Conservation (phyloP, 2,888 invertebrate species). For the Megamerina dolium region DNA sequence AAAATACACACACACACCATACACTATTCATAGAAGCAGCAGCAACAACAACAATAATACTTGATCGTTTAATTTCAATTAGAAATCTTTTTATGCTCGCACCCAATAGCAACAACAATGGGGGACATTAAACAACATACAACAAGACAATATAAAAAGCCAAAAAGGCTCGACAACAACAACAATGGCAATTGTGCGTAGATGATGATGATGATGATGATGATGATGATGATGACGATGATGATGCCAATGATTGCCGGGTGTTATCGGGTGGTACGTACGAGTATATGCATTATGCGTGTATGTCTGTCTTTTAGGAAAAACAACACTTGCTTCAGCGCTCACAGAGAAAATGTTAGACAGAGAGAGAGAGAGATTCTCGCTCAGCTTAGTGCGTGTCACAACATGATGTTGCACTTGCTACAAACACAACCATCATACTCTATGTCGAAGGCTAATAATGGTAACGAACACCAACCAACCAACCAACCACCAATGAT, state of each 20-base stretch:
- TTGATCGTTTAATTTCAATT: slow-evolving; percentile 49
- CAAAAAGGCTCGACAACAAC: slow-evolving; percentile 32
- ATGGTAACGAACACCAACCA: slow-evolving; percentile 14
- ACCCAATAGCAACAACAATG: slow-evolving; percentile 8
- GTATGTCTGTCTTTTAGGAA: too few relatives aligned
- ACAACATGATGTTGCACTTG: slow-evolving; percentile 45
- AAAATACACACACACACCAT: slow-evolving; percentile 26
- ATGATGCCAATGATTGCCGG: slow-evolving; percentile 4
- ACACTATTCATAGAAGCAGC: too few relatives aligned
- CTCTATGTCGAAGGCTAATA: too few relatives aligned
- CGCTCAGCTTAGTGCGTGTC: slow-evolving; percentile 27
- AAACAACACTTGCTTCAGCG: slow-evolving; percentile 39
- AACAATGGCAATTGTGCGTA: background rate
- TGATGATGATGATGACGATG: slow-evolving; percentile 4
- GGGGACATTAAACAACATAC: too few relatives aligned
- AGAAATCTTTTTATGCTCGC: slow-evolving; percentile 40
- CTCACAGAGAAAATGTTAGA: too few relatives aligned
- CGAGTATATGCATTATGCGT: background rate
- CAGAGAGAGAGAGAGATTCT: too few relatives aligned
- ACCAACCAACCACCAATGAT: slow-evolving; percentile 15
- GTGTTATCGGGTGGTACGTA: too few relatives aligned
- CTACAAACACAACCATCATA: slow-evolving; percentile 23
- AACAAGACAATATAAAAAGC: slow-evolving; percentile 35
- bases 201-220: slow-evolving; percentile 9
- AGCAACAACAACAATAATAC: slow-evolving; percentile 24